Percentiles rank a stretch among this genome's conserved stretches.
Conservation (phyloP, 2,113 vertebrate genomes). For the Puntigrus tetrazona region DNA sequence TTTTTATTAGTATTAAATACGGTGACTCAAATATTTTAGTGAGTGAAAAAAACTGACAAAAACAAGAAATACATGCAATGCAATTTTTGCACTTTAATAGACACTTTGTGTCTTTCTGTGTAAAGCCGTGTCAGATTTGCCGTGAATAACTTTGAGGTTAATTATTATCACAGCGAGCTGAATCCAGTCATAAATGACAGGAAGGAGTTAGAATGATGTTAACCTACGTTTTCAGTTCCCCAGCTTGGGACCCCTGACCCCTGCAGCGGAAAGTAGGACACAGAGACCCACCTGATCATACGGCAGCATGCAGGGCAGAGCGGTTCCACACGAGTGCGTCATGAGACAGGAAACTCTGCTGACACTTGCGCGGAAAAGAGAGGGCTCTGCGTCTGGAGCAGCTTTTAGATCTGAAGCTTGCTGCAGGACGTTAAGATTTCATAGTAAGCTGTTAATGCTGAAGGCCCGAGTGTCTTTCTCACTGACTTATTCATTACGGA, state of each 20-base stretch:
- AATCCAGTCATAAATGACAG: neutral
- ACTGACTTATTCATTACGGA: constrained; percentile 72
- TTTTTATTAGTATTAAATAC: too few species aligned
- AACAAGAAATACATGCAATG: too few species aligned
- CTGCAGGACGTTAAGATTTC: constrained; percentile 71
- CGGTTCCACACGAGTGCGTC: constrained; percentile 46
- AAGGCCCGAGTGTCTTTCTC: constrained; percentile 58
- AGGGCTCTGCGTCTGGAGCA: constrained; percentile 31
- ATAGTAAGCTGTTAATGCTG: constrained; percentile 66
- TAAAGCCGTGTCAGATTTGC: neutral
- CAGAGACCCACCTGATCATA: constrained; percentile 30
- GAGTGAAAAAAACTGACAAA: too few species aligned
- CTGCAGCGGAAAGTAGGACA: constrained; percentile 17
- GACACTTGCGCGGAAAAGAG: constrained; percentile 39
- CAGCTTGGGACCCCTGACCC: neutral
- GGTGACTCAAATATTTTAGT: too few species aligned
- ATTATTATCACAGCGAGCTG: neutral
- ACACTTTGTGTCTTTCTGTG: neutral
- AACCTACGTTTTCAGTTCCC: neutral
- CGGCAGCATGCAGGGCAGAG: constrained; percentile 1
- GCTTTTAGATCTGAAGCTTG: constrained; percentile 63
- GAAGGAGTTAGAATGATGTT: neutral
- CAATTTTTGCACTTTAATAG: too few species aligned
- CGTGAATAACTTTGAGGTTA: neutral
- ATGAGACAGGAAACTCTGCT: constrained; percentile 33